phyloP scores from a whole-genome alignment of 2,888 invertebrate species.

The Thymelicus sylvestris region DNA sequence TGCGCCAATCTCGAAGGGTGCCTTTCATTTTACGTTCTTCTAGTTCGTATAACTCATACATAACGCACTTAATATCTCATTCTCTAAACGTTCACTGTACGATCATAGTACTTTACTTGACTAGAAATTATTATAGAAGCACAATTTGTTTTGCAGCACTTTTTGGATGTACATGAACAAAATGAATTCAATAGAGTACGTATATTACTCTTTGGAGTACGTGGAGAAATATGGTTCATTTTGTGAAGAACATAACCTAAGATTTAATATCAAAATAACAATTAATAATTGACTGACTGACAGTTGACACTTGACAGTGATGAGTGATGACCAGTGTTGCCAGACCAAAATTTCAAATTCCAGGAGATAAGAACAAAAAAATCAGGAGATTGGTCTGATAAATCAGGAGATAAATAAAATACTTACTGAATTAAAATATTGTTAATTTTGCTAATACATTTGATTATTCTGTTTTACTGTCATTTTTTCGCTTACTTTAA shows the following conservation, averaged over 20 bases:
- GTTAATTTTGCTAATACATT: no score
- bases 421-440: no score
- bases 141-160: slow-evolving; percentile 9
- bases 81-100: slow-evolving; percentile 35
- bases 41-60: slow-evolving; percentile 76
- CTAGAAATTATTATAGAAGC: slow-evolving; percentile 33
- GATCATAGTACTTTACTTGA: slow-evolving; percentile 25
- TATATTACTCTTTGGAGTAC: neutral
- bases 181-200: slow-evolving; percentile 31
- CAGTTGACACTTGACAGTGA: no score
- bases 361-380: no score
- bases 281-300: slow-evolving; percentile 28
- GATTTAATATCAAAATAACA: slow-evolving; percentile 37
- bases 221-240: slow-evolving; percentile 48
- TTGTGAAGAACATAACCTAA: slow-evolving; percentile 41
- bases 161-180: slow-evolving; percentile 24
- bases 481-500: no score
- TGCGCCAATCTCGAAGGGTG: slow-evolving; percentile 92
- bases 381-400: no score
- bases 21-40: slow-evolving; percentile 80
- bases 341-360: no score
- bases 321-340: no score
- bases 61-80: slow-evolving; percentile 64
- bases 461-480: no score
- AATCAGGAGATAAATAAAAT: no score